Evolutionary conservation across 1,140 invertebrate species (phyloP), one percentile per base, ranked within the genome.

Genomic region (Drosophila sulfurigaster): DNA sequence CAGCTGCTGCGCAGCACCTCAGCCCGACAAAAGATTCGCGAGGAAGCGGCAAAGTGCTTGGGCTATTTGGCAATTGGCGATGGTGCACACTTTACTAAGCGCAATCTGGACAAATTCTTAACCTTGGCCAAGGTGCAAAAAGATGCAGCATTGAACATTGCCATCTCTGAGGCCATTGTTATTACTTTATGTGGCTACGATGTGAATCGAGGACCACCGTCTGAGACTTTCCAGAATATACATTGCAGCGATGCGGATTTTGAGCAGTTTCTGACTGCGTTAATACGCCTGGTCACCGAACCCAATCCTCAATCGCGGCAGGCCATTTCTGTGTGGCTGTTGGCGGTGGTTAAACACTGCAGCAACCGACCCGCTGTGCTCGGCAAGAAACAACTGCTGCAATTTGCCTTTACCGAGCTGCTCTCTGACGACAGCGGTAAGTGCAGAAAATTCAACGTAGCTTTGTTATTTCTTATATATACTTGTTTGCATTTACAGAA

Each of bases 371-470:
- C 94, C 51, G 94, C 95, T 0, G 93, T 98, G 32, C 94, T 95
- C 75, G 93, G 94, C 32, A 94, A 94, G 66, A 93, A 98, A 43
- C 93, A 94, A 49, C 89, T 93, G 8, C 94, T 99, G 41, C 98
- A 99, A 92, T 94, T 95, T 75, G 95, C 96, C 3, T 99, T 99
- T 82, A 97, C 98, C 94, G 95, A 96, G 86, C 95, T 97, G 69
- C 93, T 99, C 4, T 96, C 96, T 1, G 98, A 99, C 92, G 97
- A 96, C 92, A 98, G 96, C 93, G 97, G 97, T 98, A 93, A 90
- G 93, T 89, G 1, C 20, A 3, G 5, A 2, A 4, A n/a, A 6
- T 11, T 2, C 1, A 7, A 16, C 5, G 2, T 7, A 15, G 1
- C 11, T 10, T 0, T n/a, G 5, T 16, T 5, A 20, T 57, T 20